A percentile compares a stretch with the other conserved stretches of the same genome.
Evolutionary conservation across 1,140 invertebrate genomes (phyloP).

Genomic region (Anastrepha obliqua): DNA sequence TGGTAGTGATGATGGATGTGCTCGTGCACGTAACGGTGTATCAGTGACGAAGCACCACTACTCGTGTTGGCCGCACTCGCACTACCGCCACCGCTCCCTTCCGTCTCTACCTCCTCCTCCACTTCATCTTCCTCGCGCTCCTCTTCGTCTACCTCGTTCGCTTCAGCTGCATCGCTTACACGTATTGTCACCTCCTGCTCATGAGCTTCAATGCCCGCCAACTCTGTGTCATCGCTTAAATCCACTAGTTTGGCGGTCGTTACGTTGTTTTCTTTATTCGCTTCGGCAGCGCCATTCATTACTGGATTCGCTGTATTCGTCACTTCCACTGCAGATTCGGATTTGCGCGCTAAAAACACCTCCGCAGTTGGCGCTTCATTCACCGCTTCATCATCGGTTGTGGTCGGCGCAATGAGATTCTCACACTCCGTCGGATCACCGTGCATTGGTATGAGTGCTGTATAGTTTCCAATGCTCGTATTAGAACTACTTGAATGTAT

Average conservation of each 20-base stretch:
- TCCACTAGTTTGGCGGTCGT: conserved; percentile 3
- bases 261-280: neutral
- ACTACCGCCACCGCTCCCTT: conserved; percentile 60
- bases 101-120: conserved; percentile 63
- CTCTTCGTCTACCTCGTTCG: conserved; percentile 35
- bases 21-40: conserved; percentile 83
- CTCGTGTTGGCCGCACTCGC: conserved; percentile 60
- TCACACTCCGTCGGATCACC: conserved; percentile 71
- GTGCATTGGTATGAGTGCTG: conserved; percentile 61
- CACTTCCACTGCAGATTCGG: neutral
- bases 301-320: neutral
- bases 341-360: neutral
- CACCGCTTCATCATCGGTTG: conserved; percentile 66
- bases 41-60: conserved; percentile 68
- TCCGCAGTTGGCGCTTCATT: conserved; percentile 54
- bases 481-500: conserved; percentile 34
- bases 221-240: conserved; percentile 14
- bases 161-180: neutral
- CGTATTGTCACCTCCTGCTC: neutral
- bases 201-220: neutral
- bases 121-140: conserved; percentile 63
- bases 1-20: conserved; percentile 91
- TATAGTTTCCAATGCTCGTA: conserved; percentile 35
- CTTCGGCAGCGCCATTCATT: neutral
- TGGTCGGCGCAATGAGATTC: conserved; percentile 64